Conservation (phyloP, 2,113 vertebrate species). For the Calyptomena viridis region DNA sequence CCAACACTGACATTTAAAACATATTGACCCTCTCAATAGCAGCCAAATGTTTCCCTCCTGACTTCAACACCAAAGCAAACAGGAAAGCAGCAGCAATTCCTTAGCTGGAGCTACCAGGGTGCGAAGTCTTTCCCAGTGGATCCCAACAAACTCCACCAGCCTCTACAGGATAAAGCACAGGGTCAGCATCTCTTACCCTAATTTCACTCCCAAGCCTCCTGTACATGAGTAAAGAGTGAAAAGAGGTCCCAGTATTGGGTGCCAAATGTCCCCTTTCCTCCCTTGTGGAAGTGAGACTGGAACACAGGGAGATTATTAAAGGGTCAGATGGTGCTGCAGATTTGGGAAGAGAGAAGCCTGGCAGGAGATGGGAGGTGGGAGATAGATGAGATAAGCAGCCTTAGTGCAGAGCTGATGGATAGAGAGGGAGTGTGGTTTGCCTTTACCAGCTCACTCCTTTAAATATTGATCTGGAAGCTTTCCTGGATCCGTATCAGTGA, state of each 20-base stretch:
- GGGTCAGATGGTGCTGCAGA: background rate
- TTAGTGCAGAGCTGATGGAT: background rate
- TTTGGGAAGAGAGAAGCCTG: background rate
- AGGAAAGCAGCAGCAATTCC: background rate
- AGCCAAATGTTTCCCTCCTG: background rate
- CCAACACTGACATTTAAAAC: background rate
- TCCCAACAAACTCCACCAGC: background rate
- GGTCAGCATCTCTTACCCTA: background rate
- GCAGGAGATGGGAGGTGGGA: background rate
- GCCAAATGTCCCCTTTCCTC: background rate
- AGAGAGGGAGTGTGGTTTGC: background rate
- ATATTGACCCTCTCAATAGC: background rate
- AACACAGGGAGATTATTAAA: background rate
- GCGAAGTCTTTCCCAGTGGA: background rate
- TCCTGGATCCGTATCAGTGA: background rate
- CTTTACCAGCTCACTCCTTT: background rate
- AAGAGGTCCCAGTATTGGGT: background rate
- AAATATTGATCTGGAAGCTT: constrained; percentile 36
- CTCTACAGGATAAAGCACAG: background rate
- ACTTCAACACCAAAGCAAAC: background rate
- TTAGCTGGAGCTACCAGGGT: background rate
- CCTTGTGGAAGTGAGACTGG: background rate
- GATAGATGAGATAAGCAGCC: background rate
- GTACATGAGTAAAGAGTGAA: background rate
- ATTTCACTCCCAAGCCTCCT: background rate